Conservation (phyloP, 1,140 invertebrate genomes). For the Drosophila tristis region DNA sequence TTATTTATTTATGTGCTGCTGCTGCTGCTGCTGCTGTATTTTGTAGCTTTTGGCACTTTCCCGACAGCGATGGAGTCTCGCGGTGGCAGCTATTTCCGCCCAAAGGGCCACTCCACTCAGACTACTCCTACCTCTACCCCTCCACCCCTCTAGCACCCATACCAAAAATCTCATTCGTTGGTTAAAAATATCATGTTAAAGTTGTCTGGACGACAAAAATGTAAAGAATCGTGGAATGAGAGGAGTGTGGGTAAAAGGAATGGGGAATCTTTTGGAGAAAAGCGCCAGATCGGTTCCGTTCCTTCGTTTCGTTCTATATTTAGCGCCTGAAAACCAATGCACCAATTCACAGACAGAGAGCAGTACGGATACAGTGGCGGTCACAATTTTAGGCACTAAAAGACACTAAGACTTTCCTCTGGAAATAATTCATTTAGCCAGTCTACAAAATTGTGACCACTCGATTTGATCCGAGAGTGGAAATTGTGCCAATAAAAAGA, state of each 20-base stretch:
- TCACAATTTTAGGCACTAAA: too few species aligned
- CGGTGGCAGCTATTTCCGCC: conserved; percentile 62
- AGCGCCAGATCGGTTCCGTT: conserved; percentile 24
- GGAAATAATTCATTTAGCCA: too few species aligned
- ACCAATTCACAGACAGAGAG: too few species aligned
- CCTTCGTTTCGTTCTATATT: not conserved
- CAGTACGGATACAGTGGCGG: too few species aligned
- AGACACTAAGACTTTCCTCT: too few species aligned
- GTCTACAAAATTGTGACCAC: too few species aligned
- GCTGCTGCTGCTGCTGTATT: not conserved
- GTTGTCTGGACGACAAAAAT: conserved; percentile 56
- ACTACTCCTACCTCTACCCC: conserved; percentile 4
- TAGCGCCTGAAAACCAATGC: conserved; percentile 1
- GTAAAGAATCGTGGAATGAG: conserved; percentile 21
- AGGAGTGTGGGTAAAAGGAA: not conserved
- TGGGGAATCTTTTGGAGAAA: conserved; percentile 43
- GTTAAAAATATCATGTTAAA: conserved; percentile 55
- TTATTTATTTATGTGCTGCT: conserved; percentile 58
- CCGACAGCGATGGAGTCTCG: conserved; percentile 11
- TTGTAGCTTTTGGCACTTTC: conserved; percentile 61
- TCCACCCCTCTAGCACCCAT: not conserved
- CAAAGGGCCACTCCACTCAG: too few species aligned
- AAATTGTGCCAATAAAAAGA: too few species aligned
- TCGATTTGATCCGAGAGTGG: too few species aligned
- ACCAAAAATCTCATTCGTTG: conserved; percentile 23